Evolutionary conservation across 2,888 invertebrate genomes (phyloP), one percentile per base, ranked within the genome.

Genomic region (Brenthis hecate): DNA sequence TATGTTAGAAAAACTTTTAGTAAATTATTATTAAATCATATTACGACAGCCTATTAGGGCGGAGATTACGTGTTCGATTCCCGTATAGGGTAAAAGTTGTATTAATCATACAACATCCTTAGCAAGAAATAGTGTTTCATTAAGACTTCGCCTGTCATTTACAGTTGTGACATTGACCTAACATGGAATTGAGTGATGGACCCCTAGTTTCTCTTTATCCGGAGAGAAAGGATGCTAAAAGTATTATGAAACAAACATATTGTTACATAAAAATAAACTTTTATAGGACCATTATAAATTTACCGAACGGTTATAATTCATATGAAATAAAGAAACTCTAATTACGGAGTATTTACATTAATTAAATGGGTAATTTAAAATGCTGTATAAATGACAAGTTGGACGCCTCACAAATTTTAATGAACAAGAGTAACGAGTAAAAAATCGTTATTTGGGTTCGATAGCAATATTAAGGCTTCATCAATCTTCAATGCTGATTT

Each of bases 401-500:
- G 56, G n/a, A 67, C 36, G 51, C 36, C 23, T 55, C 36, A 50
- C 36, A 62, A 56, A 62, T 62, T 56, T 70, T 68, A 68, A 66
- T 68, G 62, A 65, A 64, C 66, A 63, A 53, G 65, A 69, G 57
- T 58, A 67, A 62, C 55, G 65, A 72, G 55, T 56, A 8, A 36
- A 57, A 68, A 66, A 43, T 43, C 36, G 36, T 72, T 48, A 47
- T 63, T 64, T 64, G 47, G 16, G 56, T 28, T 13, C 51, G 14
- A 65, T 57, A 69, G 67, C 66, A 66, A 70, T 69, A 54, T 63
- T 66, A 64, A 61, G 60, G 66, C 62, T 66, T 65, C 66, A 71
- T 72, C 66, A 69, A 68, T 73, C 68, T 67, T 66, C 2, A 43
- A 43, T 43, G 8, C 8, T 43, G 8, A 1, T 43, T 11, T 43